phyloP scores from a whole-genome alignment of 2,113 vertebrate genomes.

The Elachura formosa region DNA sequence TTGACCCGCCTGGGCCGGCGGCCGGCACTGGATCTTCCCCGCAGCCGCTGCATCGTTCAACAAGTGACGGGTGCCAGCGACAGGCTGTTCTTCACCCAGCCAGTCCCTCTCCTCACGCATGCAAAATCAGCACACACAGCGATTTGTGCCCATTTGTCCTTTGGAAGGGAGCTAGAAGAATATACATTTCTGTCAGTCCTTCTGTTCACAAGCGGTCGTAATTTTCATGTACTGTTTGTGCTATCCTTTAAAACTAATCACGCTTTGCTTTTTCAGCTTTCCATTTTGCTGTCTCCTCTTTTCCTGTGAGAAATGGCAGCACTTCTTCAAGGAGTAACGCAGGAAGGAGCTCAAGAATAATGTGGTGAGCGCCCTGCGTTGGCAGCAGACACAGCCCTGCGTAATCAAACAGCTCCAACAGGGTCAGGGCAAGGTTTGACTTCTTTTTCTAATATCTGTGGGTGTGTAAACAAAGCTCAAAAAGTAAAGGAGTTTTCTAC shows the following conservation, averaged over 20 bases:
- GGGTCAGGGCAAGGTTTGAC: background rate
- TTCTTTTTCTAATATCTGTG: background rate
- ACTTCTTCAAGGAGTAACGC: background rate
- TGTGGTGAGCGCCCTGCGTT: fast-evolving
- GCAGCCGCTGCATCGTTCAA: background rate
- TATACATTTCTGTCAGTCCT: background rate
- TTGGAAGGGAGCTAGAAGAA: background rate
- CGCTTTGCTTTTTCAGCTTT: background rate
- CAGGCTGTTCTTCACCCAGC: background rate
- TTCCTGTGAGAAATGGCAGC: background rate
- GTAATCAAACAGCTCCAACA: fast-evolving
- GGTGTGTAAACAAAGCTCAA: background rate
- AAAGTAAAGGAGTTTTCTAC: background rate
- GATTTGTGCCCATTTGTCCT: background rate
- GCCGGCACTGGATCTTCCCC: background rate
- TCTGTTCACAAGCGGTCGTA: background rate
- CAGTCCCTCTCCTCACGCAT: background rate
- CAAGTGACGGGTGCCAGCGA: background rate
- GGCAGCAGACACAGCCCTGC: fast-evolving
- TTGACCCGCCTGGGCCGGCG: background rate
- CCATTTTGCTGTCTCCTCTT: background rate
- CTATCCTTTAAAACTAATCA: background rate
- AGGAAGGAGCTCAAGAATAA: fast-evolving
- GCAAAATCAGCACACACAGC: background rate
- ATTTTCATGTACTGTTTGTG: background rate